These are phyloP conservation scores for Apodemia zela DNA, from an alignment of 2,888 invertebrate species.

Conservation along the genomic window DNA sequence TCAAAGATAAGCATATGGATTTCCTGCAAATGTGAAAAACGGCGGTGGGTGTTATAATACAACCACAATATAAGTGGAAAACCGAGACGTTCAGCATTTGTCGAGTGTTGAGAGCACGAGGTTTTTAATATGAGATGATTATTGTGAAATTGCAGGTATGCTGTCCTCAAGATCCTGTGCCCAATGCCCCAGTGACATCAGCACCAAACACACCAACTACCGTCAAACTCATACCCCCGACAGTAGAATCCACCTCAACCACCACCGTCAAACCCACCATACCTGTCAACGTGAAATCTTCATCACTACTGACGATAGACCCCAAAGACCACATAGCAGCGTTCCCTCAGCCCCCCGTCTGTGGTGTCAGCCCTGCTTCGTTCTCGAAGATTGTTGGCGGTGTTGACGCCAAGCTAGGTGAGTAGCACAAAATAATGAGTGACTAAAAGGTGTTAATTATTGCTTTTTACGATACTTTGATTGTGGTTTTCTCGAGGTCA, in stretches of 20 bases:
- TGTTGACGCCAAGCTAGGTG: constrained; percentile 82
- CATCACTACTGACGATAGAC: constrained; percentile 16
- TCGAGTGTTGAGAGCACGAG: no score
- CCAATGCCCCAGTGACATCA: constrained; percentile 37
- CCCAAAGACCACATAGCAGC: constrained; percentile 42
- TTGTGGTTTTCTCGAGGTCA: no score
- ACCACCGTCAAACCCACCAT: no score
- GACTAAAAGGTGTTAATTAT: no score
- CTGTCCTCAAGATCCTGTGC: constrained; percentile 44
- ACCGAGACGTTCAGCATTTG: no score
- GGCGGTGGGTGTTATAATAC: no score
- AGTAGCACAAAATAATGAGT: not conserved
- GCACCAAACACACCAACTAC: constrained; percentile 22
- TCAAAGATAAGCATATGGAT: no score
- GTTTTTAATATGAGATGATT: no score
- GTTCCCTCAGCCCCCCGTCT: constrained; percentile 72
- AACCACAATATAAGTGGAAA: no score
- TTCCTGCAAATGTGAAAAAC: no score
- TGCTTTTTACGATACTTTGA: no score
- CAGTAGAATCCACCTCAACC: constrained; percentile 20
- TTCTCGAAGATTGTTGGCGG: constrained; percentile 87
- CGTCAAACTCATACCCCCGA: constrained; percentile 27
- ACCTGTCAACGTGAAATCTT: not conserved
- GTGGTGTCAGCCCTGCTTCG: constrained; percentile 81
- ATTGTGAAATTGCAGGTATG: constrained; percentile 47